Conservation (phyloP, 2,797 vertebrate species). For the Margarornis squamiger region DNA sequence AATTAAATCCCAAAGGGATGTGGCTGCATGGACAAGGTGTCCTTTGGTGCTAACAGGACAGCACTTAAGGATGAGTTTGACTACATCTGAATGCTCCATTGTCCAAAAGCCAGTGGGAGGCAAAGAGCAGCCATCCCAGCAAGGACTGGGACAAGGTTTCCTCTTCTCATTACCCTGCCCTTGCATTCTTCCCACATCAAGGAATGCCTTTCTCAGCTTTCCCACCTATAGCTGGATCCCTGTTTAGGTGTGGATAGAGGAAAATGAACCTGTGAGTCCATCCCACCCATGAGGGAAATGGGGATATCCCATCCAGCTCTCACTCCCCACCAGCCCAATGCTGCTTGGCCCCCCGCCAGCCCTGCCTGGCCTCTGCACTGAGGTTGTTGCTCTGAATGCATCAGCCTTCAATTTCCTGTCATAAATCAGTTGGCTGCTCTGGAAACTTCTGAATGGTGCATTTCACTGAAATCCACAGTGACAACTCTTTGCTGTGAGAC, state of each 20-base stretch:
- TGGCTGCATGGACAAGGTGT: neutral
- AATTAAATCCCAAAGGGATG: neutral
- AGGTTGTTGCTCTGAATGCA: neutral
- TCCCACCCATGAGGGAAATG: neutral
- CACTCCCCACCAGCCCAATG: rapidly evolving
- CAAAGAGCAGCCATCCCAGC: neutral
- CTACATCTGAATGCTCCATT: rapidly evolving
- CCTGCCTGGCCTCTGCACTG: neutral
- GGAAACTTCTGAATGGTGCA: neutral
- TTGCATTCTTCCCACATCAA: neutral
- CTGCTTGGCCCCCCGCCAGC: rapidly evolving
- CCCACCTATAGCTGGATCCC: rapidly evolving
- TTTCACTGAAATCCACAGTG: neutral
- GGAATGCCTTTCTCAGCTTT: neutral
- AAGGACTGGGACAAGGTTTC: neutral
- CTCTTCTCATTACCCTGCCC: rapidly evolving
- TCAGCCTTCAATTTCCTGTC: neutral
- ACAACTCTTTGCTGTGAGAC: neutral
- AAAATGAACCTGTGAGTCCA: neutral
- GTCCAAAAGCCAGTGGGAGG: neutral
- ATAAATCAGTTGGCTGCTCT: neutral
- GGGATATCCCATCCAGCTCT: neutral
- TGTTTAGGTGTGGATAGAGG: neutral
- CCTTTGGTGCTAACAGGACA: neutral
- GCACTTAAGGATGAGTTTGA: neutral